Evolutionary conservation across 2,888 invertebrate genomes (phyloP).

Genomic region (Timema podura): DNA sequence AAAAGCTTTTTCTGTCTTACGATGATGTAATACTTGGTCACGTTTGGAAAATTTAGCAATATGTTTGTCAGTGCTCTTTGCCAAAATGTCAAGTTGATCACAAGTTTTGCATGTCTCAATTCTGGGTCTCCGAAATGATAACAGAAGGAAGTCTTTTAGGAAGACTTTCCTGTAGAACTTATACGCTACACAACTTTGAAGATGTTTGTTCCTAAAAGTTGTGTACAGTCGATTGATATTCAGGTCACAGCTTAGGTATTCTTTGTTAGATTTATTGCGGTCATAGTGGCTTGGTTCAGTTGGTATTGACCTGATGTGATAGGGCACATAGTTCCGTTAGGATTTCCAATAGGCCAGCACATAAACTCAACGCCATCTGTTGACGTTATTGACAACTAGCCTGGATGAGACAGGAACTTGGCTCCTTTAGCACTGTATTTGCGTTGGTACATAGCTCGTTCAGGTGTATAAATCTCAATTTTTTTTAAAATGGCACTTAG

Average conservation of each 20-base stretch:
- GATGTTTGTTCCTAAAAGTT: neutral
- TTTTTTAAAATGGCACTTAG: no score
- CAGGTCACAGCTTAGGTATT: constrained; percentile 4
- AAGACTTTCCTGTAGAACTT: constrained; percentile 5
- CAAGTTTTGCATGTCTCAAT: constrained; percentile 3
- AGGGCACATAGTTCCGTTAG: no score
- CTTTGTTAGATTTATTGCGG: neutral
- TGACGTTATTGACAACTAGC: no score
- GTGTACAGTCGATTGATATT: constrained; percentile 6
- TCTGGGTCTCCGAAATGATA: neutral
- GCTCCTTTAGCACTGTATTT: no score
- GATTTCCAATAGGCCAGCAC: no score
- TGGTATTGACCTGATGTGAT: neutral
- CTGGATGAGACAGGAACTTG: no score
- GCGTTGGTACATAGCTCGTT: no score
- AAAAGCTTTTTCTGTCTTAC: neutral
- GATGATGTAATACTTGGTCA: neutral
- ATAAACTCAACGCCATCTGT: no score
- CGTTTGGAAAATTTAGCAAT: neutral
- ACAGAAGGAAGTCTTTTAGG: neutral
- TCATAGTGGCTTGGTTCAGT: neutral
- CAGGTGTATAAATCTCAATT: no score
- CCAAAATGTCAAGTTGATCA: neutral
- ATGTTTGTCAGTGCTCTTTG: neutral
- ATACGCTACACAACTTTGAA: neutral